Evolutionary conservation across 2,113 vertebrate genomes (phyloP).

Genomic region (Butorides virescens): DNA sequence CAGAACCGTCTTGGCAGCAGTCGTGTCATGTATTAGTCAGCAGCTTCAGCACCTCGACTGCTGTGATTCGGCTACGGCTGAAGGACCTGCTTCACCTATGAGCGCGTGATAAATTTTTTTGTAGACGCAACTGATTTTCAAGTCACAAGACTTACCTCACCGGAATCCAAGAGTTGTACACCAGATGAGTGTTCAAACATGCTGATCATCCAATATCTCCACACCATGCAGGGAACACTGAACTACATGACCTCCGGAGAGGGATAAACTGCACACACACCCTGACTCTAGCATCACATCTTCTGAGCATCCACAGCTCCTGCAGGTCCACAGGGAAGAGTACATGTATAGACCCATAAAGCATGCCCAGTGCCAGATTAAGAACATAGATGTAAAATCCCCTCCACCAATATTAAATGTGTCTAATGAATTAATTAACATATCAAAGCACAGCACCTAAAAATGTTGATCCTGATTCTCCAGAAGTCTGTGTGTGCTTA

Average conservation of each 20-base stretch:
- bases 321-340: neutral
- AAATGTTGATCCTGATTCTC: neutral
- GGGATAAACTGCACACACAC: fast-evolving
- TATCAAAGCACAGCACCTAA: neutral
- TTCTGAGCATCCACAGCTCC: neutral
- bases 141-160: neutral
- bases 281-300: fast-evolving
- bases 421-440: neutral
- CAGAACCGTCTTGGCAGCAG: neutral
- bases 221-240: fast-evolving
- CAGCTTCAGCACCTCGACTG: neutral
- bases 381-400: neutral
- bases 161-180: fast-evolving
- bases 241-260: fast-evolving
- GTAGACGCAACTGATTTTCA: neutral
- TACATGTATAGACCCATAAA: fast-evolving
- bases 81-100: fast-evolving
- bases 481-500: neutral
- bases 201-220: fast-evolving
- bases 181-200: fast-evolving
- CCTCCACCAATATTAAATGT: neutral
- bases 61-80: neutral
- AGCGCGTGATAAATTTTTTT: fast-evolving
- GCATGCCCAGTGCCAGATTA: too few relatives aligned
- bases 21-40: neutral